Evolutionary conservation across 2,888 invertebrate genomes (phyloP), one percentile per base, ranked within the genome.

Genomic region (Lepetodrilus schrolli): DNA sequence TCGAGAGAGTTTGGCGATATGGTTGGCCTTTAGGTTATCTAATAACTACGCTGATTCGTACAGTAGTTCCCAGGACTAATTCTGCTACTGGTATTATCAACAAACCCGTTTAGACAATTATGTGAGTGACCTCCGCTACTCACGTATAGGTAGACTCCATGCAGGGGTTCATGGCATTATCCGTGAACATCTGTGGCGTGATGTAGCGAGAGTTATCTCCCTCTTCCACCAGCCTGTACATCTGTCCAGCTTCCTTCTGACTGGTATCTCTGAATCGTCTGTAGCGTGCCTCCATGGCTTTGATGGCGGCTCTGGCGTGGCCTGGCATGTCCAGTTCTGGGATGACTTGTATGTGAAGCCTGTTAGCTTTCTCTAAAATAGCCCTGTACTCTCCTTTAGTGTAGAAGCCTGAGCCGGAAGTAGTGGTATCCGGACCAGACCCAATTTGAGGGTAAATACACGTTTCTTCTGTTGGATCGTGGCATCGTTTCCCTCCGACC

Each of bases 291-390:
- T 79, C 75, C 80, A 80, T 80, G 13, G 80, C 70, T 23, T 82
- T 79, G 66, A 86, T 81, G 38, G 85, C 83, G 3, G 86, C 84
- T n/a, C 78, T 74, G 1, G 78, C 73, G 72, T 84, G 81, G 1
- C 85, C 82, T 0, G 83, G 84, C 79, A 82, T 77, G 68, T 84
- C 86, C 38, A 86, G 78, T 74, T 86, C 86, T 8, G 85, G 85
- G 66, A 86, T 82, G 36, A 86, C 82, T 13, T 75, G 49, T n/a
- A 83, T 78, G 66, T 83, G 78, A 7, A 74, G 68, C 5, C 34
- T 37, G 7, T 68, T 48, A 4, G 82, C 82, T n/a, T 72, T 47
- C 2, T 10, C 36, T 7, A 83, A 74, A 21, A 80, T 72, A 7
- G 66, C 66, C 26, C 36, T 17, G 51, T 80, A 80, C 10, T 82